Evolutionary conservation across 64 coral and sea anemone species (phyloP), one percentile per base, ranked within the genome.

Genomic region (Montipora efflorescens): DNA sequence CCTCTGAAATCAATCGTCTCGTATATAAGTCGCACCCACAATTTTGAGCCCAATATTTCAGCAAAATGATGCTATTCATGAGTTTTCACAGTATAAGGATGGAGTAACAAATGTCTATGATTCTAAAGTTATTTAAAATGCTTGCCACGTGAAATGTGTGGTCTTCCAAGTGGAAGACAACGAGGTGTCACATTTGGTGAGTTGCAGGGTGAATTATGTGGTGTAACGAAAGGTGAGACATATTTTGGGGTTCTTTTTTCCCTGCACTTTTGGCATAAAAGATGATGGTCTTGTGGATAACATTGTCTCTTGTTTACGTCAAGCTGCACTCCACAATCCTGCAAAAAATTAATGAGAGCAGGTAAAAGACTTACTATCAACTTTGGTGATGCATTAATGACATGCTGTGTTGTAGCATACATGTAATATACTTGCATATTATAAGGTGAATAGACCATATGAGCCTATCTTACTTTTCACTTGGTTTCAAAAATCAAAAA

Each of bases 301-400:
- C 95, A 96, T 19, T 82, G 83, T 83, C 88, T 88, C 45, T 96
- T 91, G 20, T 84, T 81, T 52, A 74, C 64, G 11, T 57, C 53
- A 23, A 96, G 79, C 61, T 84, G 90, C 66, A 96, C 43, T 46
- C 85, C 85, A 75, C 95, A 96, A 89, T 96, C 90, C 95, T 96
- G 70, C 3, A 83, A 91, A 51, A 73, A 28, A 28, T 28, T 28
- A 28, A 43, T 19, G 61, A 81, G 75, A n/a, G 14, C 47, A 46
- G 3, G 9, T 8, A 3, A 4, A 52, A 74, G 4, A 21, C 7
- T n/a, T 15, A 14, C 3, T 68, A 87, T 28, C 36, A 36, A 36
- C 15, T 47, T 47, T 57, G 53, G 53, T 57, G 7, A 57, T 57
- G 53, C 11, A 11, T 11, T 57, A 57, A 57, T 57, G 6, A 8